Conservation (phyloP, 2,113 vertebrate genomes). For the Coregonus clupeaformis region DNA sequence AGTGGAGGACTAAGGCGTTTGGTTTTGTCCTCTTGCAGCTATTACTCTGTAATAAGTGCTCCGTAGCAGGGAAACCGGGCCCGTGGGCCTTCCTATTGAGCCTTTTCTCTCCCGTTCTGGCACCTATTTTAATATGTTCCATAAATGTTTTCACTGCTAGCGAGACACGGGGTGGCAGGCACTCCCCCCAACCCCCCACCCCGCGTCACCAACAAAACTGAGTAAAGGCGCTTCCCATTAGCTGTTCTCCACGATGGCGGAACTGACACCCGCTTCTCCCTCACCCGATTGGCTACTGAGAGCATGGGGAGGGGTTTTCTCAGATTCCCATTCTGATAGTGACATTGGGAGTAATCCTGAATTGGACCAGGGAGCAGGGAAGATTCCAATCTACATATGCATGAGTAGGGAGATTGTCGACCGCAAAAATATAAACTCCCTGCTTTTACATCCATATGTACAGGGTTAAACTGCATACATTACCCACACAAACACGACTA, state of each 20-base stretch:
- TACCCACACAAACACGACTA: not conserved
- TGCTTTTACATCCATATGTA: slow-evolving; percentile 45
- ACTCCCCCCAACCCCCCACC: not conserved
- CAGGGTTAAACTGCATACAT: slow-evolving; percentile 41
- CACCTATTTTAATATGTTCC: slow-evolving; percentile 61
- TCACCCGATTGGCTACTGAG: slow-evolving; percentile 52
- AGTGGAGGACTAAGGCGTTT: slow-evolving; percentile 41
- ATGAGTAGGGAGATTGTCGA: slow-evolving; percentile 59
- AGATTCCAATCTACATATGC: slow-evolving; percentile 69
- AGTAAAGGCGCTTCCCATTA: slow-evolving; percentile 22
- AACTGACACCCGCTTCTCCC: not conserved
- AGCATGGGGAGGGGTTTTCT: slow-evolving; percentile 52
- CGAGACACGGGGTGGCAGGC: slow-evolving; percentile 43
- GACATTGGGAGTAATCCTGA: slow-evolving; percentile 52
- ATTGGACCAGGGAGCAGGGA: slow-evolving; percentile 43
- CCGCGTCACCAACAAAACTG: slow-evolving; percentile 20
- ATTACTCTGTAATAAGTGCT: slow-evolving; percentile 68
- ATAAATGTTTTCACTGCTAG: slow-evolving; percentile 66
- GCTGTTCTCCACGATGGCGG: not conserved
- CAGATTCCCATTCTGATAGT: not conserved
- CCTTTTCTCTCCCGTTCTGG: slow-evolving; percentile 43
- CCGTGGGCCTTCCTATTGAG: slow-evolving; percentile 44
- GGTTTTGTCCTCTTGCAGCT: slow-evolving; percentile 47
- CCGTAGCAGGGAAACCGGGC: slow-evolving; percentile 67
- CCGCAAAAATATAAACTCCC: slow-evolving; percentile 56